These are phyloP conservation scores for Hyperoplus lanceolatus DNA, from an alignment of 2,797 vertebrate species.

Conservation along the genomic window DNA sequence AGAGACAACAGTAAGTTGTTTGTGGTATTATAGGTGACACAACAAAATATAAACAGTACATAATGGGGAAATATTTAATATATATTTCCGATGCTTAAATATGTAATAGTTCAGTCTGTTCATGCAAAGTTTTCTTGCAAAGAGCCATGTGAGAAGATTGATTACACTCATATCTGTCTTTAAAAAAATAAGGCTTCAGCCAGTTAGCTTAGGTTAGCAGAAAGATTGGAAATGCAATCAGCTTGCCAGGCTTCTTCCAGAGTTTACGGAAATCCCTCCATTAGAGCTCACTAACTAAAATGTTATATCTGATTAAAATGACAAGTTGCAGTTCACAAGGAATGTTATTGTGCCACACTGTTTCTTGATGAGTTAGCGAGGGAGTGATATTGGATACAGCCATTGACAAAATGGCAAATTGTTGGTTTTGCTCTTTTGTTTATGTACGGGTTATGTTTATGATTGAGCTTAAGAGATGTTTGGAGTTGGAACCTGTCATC, in stretches of 20 bases:
- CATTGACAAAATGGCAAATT: background rate
- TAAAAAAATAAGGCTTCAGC: background rate
- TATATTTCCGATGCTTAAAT: too few species aligned
- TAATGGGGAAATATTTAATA: background rate
- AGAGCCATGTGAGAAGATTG: background rate
- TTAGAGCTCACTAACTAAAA: background rate
- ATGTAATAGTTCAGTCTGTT: too few species aligned
- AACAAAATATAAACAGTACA: too few species aligned
- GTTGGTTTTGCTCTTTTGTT: too few species aligned
- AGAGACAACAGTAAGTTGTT: slow-evolving; percentile 66
- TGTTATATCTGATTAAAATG: background rate
- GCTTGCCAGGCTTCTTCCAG: background rate
- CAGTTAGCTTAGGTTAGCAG: background rate
- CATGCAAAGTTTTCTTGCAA: background rate
- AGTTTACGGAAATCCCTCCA: background rate
- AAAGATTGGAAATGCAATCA: background rate
- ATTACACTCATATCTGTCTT: background rate
- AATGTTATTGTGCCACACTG: background rate
- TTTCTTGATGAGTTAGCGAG: background rate
- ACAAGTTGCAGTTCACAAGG: background rate
- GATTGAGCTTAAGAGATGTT: background rate
- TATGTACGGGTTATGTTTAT: background rate
- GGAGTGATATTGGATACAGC: background rate
- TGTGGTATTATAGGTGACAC: background rate
- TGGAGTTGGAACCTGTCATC: background rate